A percentile compares a stretch with the other conserved stretches of the same genome.
These are phyloP conservation scores for Dermatemys mawii DNA, from an alignment of 2,113 vertebrate species.

Conservation along the genomic window DNA sequence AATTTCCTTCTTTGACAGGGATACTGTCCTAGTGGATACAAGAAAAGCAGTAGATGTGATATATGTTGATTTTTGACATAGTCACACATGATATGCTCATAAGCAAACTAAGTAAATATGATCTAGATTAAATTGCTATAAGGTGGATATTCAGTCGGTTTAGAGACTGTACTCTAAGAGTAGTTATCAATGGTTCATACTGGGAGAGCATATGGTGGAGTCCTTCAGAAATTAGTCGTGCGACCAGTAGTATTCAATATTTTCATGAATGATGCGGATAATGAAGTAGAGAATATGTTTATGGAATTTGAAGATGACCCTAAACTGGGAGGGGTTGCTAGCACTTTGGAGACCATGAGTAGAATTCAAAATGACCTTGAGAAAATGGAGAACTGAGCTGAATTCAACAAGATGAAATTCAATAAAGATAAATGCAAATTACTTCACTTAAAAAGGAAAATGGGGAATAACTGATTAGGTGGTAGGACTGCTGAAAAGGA, in stretches of 20 bases:
- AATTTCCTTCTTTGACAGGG: background rate
- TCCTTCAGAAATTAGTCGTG: background rate
- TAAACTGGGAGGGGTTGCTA: background rate
- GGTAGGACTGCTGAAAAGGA: background rate
- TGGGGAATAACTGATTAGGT: background rate
- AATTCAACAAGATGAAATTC: background rate
- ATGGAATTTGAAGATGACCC: background rate
- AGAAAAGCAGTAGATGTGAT: background rate
- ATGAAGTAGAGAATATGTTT: background rate
- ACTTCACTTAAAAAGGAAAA: background rate
- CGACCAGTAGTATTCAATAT: background rate
- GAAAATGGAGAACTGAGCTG: background rate
- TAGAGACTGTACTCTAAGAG: background rate
- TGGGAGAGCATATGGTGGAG: background rate
- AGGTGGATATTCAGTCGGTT: background rate
- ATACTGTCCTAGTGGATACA: background rate
- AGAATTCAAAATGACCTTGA: background rate
- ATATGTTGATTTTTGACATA: background rate
- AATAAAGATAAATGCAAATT: background rate
- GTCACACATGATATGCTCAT: background rate
- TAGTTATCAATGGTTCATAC: background rate
- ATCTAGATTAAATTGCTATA: background rate
- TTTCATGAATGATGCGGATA: background rate
- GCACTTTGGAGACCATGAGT: background rate
- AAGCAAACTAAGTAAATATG: background rate